phyloP scores from a whole-genome alignment of 2,797 vertebrate species.

The Calcarius lapponicus region DNA sequence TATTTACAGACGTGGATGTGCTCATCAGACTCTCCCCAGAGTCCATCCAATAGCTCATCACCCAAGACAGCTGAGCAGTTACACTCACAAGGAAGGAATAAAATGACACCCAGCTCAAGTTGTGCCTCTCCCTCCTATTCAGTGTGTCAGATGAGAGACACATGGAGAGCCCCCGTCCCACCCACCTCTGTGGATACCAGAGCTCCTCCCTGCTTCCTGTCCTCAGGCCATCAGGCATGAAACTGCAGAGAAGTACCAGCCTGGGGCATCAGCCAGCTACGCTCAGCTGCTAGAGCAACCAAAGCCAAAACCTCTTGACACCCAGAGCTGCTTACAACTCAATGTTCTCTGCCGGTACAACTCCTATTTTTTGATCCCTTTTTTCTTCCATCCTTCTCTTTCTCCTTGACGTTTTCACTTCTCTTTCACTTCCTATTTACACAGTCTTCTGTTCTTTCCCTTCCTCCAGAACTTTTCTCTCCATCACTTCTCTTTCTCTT shows the following conservation, averaged over 20 bases:
- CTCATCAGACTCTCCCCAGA: background rate
- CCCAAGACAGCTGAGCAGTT: background rate
- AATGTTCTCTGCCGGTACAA: background rate
- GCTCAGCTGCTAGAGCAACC: background rate
- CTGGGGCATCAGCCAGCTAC: background rate
- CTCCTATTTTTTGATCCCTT: background rate
- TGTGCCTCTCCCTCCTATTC: background rate
- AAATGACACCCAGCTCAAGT: background rate
- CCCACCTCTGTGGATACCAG: background rate
- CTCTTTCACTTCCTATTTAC: background rate
- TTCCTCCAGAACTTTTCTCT: background rate
- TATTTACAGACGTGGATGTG: rapidly evolving
- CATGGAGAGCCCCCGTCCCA: background rate
- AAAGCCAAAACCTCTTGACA: background rate
- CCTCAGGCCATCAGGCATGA: background rate
- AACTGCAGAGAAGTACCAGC: background rate
- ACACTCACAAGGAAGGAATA: background rate
- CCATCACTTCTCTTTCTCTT: background rate
- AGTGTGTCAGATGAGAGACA: background rate
- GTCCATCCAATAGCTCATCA: background rate
- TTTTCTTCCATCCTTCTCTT: background rate
- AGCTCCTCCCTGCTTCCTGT: background rate
- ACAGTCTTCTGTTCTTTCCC: background rate
- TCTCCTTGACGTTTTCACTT: background rate
- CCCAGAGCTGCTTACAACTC: background rate